Conservation (phyloP, 2,797 vertebrate genomes). For the Cercopithecus diana region DNA sequence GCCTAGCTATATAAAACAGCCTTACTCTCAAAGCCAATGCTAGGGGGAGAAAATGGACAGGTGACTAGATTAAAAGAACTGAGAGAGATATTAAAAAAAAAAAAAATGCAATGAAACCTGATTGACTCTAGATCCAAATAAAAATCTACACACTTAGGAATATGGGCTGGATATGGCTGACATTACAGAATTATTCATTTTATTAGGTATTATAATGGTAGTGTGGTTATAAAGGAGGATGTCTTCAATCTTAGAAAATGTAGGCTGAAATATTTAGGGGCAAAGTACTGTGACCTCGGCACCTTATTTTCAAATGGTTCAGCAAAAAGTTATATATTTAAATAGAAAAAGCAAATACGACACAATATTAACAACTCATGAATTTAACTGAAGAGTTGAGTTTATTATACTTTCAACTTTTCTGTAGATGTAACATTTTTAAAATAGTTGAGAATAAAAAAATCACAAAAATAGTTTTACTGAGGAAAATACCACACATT, state of each 20-base stretch:
- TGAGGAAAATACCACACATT: conserved; percentile 27
- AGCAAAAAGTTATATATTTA: conserved; percentile 18
- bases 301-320: conserved; percentile 21
- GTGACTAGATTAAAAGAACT: conserved; percentile 2
- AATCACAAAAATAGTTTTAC: conserved; percentile 28
- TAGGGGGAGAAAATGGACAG: not conserved
- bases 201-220: not conserved
- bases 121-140: conserved; percentile 9
- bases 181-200: not conserved
- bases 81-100: not conserved
- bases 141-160: conserved; percentile 13
- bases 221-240: not conserved
- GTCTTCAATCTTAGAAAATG: not conserved
- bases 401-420: conserved; percentile 1
- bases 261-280: not conserved
- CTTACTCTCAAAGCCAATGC: not conserved
- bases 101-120: not conserved
- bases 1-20: not conserved
- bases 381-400: not conserved
- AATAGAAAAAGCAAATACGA: not conserved
- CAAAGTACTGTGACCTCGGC: not conserved
- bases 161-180: not conserved
- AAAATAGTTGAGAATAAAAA: not conserved
- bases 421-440: not conserved
- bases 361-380: not conserved